Evolutionary conservation across 2,888 invertebrate genomes (phyloP).

Genomic region (Adela reaumurella): DNA sequence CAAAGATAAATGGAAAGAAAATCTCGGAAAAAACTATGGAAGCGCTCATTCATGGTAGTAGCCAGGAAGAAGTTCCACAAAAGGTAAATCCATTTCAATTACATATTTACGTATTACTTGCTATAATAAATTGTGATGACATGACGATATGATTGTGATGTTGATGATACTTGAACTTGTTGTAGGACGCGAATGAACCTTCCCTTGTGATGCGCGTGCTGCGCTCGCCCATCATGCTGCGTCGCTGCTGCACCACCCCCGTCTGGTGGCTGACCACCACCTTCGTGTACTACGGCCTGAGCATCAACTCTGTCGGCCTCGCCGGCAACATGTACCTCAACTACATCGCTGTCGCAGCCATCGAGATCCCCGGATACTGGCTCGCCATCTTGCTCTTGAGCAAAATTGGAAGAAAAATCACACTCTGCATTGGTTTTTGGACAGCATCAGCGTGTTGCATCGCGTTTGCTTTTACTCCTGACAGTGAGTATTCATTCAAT

Average conservation of each 20-base stretch:
- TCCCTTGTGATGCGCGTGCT: conserved; percentile 28
- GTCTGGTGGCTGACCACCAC: conserved; percentile 73
- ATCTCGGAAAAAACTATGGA: conserved; percentile 51
- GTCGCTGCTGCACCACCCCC: conserved; percentile 62
- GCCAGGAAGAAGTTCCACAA: background rate
- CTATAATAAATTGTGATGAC: too few species aligned
- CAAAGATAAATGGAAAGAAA: conserved; percentile 56
- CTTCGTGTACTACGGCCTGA: conserved; percentile 76
- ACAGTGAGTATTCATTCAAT: conserved; percentile 27
- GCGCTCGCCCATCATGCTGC: conserved; percentile 45
- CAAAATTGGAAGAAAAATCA: conserved; percentile 58
- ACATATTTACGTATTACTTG: too few species aligned
- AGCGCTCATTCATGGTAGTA: conserved; percentile 24
- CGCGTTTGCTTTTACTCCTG: conserved; percentile 44
- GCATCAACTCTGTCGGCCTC: conserved; percentile 69
- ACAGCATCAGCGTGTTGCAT: conserved; percentile 52
- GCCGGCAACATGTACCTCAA: conserved; percentile 72
- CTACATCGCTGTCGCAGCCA: conserved; percentile 62
- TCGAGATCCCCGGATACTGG: conserved; percentile 70
- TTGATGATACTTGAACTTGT: too few species aligned
- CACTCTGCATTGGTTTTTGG: conserved; percentile 56
- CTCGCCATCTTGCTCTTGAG: conserved; percentile 60
- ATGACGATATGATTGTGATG: too few species aligned
- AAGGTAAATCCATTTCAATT: too few species aligned
- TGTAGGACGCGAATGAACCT: conserved; percentile 10